Conservation (phyloP, 2,113 vertebrate genomes). For the Glaucidium brasilianum region DNA sequence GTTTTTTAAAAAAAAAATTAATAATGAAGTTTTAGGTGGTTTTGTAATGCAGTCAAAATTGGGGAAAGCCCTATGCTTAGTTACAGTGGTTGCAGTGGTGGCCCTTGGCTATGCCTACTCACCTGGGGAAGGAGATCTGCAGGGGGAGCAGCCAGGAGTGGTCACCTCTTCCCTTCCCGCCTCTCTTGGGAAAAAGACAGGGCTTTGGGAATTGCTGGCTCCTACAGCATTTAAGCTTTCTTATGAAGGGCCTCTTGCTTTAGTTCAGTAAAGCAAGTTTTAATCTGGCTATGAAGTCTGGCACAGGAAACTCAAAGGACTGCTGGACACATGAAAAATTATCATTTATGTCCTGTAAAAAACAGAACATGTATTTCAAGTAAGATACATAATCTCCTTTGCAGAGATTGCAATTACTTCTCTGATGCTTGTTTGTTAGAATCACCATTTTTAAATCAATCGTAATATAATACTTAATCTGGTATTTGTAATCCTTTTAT, state of each 20-base stretch:
- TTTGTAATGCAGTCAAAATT: neutral
- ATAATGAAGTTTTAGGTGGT: neutral
- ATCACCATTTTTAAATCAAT: neutral
- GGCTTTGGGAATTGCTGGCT: neutral
- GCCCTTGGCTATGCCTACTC: neutral
- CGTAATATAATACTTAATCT: neutral
- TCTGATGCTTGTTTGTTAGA: neutral
- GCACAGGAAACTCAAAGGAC: neutral
- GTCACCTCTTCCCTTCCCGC: neutral
- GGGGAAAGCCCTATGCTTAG: neutral
- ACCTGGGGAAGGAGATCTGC: accelerated
- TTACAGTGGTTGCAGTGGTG: neutral
- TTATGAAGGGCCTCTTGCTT: neutral
- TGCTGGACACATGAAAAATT: neutral
- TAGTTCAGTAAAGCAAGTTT: neutral
- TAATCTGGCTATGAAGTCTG: neutral
- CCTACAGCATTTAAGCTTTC: neutral
- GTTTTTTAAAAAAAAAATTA: too few relatives aligned
- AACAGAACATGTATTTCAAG: neutral
- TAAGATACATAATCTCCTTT: neutral
- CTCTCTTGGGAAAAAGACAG: neutral
- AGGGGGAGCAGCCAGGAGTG: neutral
- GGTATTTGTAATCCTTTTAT: slow-evolving; percentile 1
- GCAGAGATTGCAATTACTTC: neutral
- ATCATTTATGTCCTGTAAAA: neutral